Base-by-base conservation (phyloP, 2,888 invertebrate genomes). In the Lepidocyrtinus sp. region DNA sequence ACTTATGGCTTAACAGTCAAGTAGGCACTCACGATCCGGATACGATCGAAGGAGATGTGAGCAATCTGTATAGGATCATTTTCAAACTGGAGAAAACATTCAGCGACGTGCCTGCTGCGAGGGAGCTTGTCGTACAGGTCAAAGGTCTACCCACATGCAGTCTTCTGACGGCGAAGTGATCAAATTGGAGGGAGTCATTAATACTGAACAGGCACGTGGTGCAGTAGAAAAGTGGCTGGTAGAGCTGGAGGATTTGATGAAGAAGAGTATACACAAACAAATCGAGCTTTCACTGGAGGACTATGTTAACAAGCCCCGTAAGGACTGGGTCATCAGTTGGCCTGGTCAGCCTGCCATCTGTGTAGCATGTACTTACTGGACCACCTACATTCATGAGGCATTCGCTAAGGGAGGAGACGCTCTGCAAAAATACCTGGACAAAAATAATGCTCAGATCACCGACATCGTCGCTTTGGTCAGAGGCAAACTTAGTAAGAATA, bases 151-250 rank as follows among this genome's bases (percentile, higher is more conserved):
- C 0, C 93, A 93, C 82, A 97, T 98, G 95, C 93, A 91, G 87
- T 97, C 97, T 0, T 94, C 94, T 76, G 93, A 94, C 89, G 93
- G 94, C 3, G 98, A n/a, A 67, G 21, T 17, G 17, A 26, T 45
- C 0, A 17, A 15, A 17, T 36, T 1, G 2, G 45, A 45, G 21
- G 22, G 7, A 21, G 7, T 15, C 17, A 46, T 55, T 9, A n/a
- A 36, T 45, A 21, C 59, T 2, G 22, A n/a, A 15, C 86, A 90
- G 88, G 90, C 92, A 9, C 91, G 96, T 86, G 98, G 98, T 72
- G 97, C 97, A 90, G 98, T 98, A 0, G 98, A 98, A 89, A 97
- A 96, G 90, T 98, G 98, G 98, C 90, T 98, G 72, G 89, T 95
- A 7, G 96, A 97, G 87, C 89, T 98, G 64, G 97, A 98, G 89